Percentiles rank a stretch among this genome's conserved stretches.
phyloP scores from a whole-genome alignment of 2,888 invertebrate species.

The Ochropacha duplaris region DNA sequence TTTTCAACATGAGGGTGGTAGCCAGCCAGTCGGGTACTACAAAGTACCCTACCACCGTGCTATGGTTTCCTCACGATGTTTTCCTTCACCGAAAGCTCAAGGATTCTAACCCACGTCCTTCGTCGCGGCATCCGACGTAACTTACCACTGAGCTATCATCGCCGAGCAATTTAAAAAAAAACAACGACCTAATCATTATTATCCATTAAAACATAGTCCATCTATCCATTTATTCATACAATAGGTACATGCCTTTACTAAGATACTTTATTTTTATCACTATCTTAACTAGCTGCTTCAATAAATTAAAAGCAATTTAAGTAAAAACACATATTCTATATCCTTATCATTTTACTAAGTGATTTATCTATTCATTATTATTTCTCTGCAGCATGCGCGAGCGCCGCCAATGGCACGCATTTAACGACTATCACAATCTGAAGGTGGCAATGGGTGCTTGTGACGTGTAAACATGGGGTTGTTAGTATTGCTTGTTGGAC shows the following conservation, averaged over 20 bases:
- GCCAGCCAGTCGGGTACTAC: too few relatives aligned
- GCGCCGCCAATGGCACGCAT: conserved; percentile 35
- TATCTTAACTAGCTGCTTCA: neutral
- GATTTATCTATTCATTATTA: conserved; percentile 49
- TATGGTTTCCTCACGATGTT: too few relatives aligned
- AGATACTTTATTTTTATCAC: neutral
- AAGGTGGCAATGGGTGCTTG: conserved; percentile 42
- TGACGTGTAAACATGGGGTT: conserved; percentile 39
- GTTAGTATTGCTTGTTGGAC: conserved; percentile 55
- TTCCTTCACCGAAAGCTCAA: too few relatives aligned
- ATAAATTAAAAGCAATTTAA: neutral
- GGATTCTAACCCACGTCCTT: too few relatives aligned
- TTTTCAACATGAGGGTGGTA: too few relatives aligned
- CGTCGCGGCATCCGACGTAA: too few relatives aligned
- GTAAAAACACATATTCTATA: conserved; percentile 2
- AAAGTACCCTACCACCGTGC: too few relatives aligned
- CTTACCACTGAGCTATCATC: too few relatives aligned
- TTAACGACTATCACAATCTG: conserved; percentile 46
- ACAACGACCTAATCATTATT: too few relatives aligned
- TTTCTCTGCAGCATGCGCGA: conserved; percentile 31
- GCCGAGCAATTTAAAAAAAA: too few relatives aligned
- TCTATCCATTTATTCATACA: neutral
- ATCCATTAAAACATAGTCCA: neutral
- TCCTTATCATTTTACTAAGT: conserved; percentile 11
- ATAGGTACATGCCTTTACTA: neutral